Base-by-base conservation (phyloP, 1,140 invertebrate genomes). In the Drosophila kepulauana region DNA sequence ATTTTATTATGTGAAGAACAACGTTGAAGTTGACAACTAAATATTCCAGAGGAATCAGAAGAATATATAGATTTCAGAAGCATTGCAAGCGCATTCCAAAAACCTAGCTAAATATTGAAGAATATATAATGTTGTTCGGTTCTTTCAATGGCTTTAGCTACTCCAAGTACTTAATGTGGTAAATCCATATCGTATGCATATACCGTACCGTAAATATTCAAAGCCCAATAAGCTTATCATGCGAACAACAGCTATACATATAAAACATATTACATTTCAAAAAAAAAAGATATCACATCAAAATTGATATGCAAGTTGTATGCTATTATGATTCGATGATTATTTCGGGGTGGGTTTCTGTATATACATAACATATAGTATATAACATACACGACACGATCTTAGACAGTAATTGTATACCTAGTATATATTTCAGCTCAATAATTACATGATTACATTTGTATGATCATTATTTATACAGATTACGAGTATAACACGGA, bases 141-240 rank as follows among this genome's bases (percentile, higher is more conserved):
- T 81, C 43, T 57, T 74, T 63, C 54, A 75, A 78, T 54, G 74
- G 79, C 76, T 87, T 87, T 77, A 77, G 82, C 82, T 79, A 68
- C 65, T 66, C 46, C 30, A 78, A 82, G 65, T 70, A 75, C 54
- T 57, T 59, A 45, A 59, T 28, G 41, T 45, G 57, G n/a, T 52
- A 58, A 35, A 28, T 56, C 64, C 56, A 54, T 41, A 16, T 48
- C 59, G 45, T 33, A 54, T 28, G 30, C 56, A 43, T 28, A 28
- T 45, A 56, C 15, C 30, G 46, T 45, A 69, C 10, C 25, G 28
- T 69, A 35, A 62, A 48, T 70, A 63, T 63, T 70, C 51, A 45
- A 45, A 51, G 5, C 28, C 30, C 28, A 28, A 54, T 33, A 54
- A 30, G 70, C 70, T 68, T 45, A 35, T 20, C 54, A 35, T 15